A percentile compares a stretch with the other conserved stretches of the same genome.
Conservation (phyloP, 2,797 vertebrate genomes). For the Melanotaenia maccullochi region DNA sequence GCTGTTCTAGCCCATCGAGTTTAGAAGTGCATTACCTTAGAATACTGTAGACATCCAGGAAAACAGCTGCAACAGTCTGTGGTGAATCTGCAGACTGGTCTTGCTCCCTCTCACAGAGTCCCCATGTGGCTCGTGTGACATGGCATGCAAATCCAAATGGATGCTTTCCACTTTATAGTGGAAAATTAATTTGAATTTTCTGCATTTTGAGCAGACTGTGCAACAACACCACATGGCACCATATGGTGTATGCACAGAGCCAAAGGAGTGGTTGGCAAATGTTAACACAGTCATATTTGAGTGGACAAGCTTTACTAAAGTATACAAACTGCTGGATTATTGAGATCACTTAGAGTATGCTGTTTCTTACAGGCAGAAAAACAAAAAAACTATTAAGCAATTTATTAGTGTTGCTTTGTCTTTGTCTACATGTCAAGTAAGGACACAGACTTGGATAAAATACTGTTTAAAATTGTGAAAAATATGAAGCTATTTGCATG, state of each 20-base stretch:
- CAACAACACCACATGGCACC: conserved; percentile 78
- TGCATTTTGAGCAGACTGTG: conserved; percentile 70
- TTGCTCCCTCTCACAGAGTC: conserved; percentile 48
- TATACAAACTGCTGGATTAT: conserved; percentile 34
- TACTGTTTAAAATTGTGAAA: conserved; percentile 36
- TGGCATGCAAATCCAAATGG: conserved; percentile 75
- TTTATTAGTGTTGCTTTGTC: not conserved
- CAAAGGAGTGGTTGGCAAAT: conserved; percentile 56
- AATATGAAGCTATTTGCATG: conserved; percentile 55
- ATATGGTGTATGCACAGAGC: conserved; percentile 66
- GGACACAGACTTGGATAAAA: conserved; percentile 33
- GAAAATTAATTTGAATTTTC: conserved; percentile 70
- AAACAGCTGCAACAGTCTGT: conserved; percentile 72
- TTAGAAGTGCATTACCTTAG: conserved; percentile 68
- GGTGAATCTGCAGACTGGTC: conserved; percentile 50
- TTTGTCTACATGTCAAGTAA: conserved; percentile 20
- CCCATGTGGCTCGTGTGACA: conserved; percentile 72
- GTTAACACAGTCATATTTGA: conserved; percentile 66
- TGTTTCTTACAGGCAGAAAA: not conserved
- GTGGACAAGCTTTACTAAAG: conserved; percentile 54
- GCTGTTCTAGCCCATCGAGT: conserved; percentile 73
- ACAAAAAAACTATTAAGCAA: not conserved
- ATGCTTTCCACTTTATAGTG: conserved; percentile 65
- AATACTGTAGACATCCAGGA: conserved; percentile 49
- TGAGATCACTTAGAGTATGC: conserved; percentile 5